phyloP scores from a whole-genome alignment of 1,140 invertebrate genomes.

The Brachionus angularis region DNA sequence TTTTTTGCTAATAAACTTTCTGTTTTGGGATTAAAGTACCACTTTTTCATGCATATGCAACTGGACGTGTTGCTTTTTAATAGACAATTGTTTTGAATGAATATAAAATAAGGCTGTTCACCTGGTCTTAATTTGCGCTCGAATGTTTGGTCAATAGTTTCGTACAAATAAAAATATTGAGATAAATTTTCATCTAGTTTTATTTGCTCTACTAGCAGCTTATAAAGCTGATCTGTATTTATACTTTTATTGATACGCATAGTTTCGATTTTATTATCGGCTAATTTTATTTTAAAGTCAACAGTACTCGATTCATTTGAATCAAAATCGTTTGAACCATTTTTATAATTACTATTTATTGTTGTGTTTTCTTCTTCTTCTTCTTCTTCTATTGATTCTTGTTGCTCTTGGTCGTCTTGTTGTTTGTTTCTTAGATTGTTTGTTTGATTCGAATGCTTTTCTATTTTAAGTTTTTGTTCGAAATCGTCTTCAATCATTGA shows the following conservation, averaged over 20 bases:
- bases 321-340: background rate
- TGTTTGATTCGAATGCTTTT: no score
- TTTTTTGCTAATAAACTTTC: constrained; percentile 68
- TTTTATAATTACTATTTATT: background rate
- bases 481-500: no score
- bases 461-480: no score
- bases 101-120: constrained; percentile 92
- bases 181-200: constrained; percentile 72
- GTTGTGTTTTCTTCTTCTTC: background rate
- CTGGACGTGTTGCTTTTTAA: constrained; percentile 70
- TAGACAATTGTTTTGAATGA: constrained; percentile 99
- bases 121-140: constrained; percentile 86
- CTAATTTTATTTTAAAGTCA: constrained; percentile 47
- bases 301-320: background rate
- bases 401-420: no score
- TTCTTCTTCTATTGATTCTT: no score
- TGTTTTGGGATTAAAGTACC: constrained; percentile 77
- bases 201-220: constrained; percentile 77
- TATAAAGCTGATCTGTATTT: constrained; percentile 44
- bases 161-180: constrained; percentile 91
- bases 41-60: constrained; percentile 85
- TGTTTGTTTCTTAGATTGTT: no score
- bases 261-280: constrained; percentile 70
- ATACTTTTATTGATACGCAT: background rate
- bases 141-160: constrained; percentile 94